Evolutionary conservation across 2,888 invertebrate species (phyloP).

Genomic region (Penaeus monodon): DNA sequence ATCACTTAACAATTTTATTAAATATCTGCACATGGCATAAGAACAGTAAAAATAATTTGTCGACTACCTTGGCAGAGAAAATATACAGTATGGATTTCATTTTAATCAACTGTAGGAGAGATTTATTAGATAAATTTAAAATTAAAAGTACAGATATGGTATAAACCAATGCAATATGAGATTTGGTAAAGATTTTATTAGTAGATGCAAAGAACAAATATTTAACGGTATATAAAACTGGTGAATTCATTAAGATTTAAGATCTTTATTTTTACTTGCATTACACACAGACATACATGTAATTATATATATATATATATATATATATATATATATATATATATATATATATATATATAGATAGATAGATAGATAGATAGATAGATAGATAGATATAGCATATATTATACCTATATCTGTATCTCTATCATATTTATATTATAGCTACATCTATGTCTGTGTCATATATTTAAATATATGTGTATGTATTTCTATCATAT

Average conservation of each 20-base stretch:
- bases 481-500: constrained; percentile 15
- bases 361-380: constrained; percentile 13
- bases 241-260: no score
- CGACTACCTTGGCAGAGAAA: no score
- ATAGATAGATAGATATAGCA: constrained; percentile 6
- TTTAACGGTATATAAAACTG: neutral
- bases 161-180: no score
- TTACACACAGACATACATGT: neutral
- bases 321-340: constrained; percentile 24
- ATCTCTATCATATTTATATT: constrained; percentile 12
- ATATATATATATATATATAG: constrained; percentile 29
- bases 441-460: constrained; percentile 1
- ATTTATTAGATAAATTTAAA: no score
- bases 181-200: no score
- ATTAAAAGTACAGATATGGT: no score
- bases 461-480: neutral
- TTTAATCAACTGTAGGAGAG: no score
- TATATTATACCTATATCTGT: constrained; percentile 11
- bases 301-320: constrained; percentile 15
- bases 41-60: no score
- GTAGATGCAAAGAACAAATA: neutral
- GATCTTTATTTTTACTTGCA: neutral
- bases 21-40: no score
- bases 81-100: no score
- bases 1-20: no score